phyloP scores from a whole-genome alignment of 2,888 invertebrate genomes.

The Lysandra coridon region DNA sequence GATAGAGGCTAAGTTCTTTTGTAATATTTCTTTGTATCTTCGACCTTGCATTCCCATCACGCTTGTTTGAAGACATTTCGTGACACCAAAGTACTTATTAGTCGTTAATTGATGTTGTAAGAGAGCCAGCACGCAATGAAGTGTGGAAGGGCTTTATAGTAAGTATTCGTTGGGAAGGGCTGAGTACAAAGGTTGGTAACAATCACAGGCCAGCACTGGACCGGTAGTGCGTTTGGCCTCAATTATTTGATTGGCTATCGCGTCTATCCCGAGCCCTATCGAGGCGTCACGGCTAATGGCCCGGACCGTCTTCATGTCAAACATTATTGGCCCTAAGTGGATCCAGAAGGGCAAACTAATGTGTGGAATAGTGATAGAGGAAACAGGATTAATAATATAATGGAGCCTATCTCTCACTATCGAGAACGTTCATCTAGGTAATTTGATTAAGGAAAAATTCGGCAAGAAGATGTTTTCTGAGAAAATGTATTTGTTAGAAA shows the following conservation, averaged over 20 bases:
- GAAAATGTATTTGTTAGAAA: neutral
- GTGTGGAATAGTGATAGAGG: slow-evolving; percentile 33
- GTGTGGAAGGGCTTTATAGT: neutral
- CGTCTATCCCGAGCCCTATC: slow-evolving; percentile 52
- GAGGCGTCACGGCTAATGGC: slow-evolving; percentile 47
- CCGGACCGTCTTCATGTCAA: slow-evolving; percentile 46
- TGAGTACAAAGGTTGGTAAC: slow-evolving; percentile 16
- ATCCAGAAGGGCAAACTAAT: slow-evolving; percentile 40
- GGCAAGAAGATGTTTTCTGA: neutral
- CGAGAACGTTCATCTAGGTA: neutral
- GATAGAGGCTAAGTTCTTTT: neutral
- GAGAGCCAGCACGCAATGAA: slow-evolving; percentile 11
- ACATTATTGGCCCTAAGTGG: slow-evolving; percentile 46
- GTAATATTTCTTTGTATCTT: neutral
- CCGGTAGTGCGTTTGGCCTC: slow-evolving; percentile 56
- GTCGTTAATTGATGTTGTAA: slow-evolving; percentile 10
- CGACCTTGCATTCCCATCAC: slow-evolving; percentile 11
- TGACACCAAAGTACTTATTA: slow-evolving; percentile 3
- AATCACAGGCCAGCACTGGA: slow-evolving; percentile 22
- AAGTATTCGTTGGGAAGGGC: too few relatives aligned
- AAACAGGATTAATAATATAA: slow-evolving; percentile 18
- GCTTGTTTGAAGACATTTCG: slow-evolving; percentile 3
- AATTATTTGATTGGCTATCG: slow-evolving; percentile 71
- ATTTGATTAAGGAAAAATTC: neutral
- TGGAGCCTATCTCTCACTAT: slow-evolving; percentile 19